Percentiles rank a stretch among this genome's conserved stretches.
Evolutionary conservation across 1,140 invertebrate species (phyloP).

Genomic region (Diprion similis): DNA sequence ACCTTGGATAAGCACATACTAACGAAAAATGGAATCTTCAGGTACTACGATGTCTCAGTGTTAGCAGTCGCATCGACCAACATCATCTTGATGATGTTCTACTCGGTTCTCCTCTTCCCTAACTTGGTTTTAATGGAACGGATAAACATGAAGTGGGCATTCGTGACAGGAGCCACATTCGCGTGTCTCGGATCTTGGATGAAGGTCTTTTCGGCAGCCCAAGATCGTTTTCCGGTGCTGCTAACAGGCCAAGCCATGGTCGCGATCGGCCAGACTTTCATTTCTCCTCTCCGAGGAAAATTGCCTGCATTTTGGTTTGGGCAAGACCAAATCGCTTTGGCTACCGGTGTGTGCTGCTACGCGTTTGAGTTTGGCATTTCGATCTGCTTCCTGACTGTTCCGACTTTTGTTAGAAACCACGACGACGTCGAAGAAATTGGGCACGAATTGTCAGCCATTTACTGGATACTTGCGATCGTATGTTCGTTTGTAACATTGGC

Average conservation of each 20-base stretch:
- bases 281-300: slow-evolving; percentile 71
- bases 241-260: slow-evolving; percentile 73
- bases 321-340: slow-evolving; percentile 70
- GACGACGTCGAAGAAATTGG: slow-evolving; percentile 48
- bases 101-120: slow-evolving; percentile 72
- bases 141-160: slow-evolving; percentile 48
- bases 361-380: slow-evolving; percentile 73
- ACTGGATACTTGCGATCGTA: slow-evolving; percentile 54
- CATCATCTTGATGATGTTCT: slow-evolving; percentile 73
- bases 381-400: slow-evolving; percentile 48
- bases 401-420: slow-evolving; percentile 52
- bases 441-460: slow-evolving; percentile 44
- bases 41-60: slow-evolving; percentile 55
- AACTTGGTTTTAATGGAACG: slow-evolving; percentile 68
- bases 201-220: slow-evolving; percentile 66
- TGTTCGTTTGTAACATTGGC: too few species aligned
- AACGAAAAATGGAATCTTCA: not conserved
- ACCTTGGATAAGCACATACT: too few species aligned
- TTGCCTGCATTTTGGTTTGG: slow-evolving; percentile 78
- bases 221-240: slow-evolving; percentile 66
- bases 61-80: slow-evolving; percentile 68
- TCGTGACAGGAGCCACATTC: slow-evolving; percentile 37
- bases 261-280: slow-evolving; percentile 69
- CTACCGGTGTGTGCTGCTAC: slow-evolving; percentile 77
- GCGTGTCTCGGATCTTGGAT: slow-evolving; percentile 71